phyloP scores from a whole-genome alignment of 2,888 invertebrate genomes.

The Incurvaria masculella region DNA sequence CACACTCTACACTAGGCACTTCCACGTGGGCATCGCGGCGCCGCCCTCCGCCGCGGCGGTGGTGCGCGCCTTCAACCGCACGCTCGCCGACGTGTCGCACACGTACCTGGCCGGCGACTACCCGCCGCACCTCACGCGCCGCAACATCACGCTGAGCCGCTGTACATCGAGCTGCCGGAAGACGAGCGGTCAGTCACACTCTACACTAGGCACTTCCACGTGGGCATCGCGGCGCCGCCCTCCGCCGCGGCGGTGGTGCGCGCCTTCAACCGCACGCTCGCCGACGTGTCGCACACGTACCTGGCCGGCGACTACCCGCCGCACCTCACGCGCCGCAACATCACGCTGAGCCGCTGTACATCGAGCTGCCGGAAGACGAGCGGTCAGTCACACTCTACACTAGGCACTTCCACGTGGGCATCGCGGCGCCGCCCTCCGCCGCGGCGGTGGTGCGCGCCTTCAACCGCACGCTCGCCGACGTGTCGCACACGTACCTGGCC shows the following conservation, averaged over 20 bases:
- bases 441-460: conserved; percentile 58
- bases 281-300: conserved; percentile 55
- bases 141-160: conserved; percentile 58
- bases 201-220: too few species aligned
- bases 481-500: conserved; percentile 51
- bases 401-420: conserved; percentile 61
- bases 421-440: conserved; percentile 58
- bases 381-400: conserved; percentile 33
- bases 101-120: conserved; percentile 46
- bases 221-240: conserved; percentile 60
- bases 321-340: conserved; percentile 41
- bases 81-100: conserved; percentile 57
- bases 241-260: conserved; percentile 56
- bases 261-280: conserved; percentile 61
- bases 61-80: conserved; percentile 61
- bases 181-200: conserved; percentile 49
- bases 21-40: conserved; percentile 62
- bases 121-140: conserved; percentile 33
- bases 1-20: too few species aligned
- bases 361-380: conserved; percentile 63
- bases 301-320: conserved; percentile 45
- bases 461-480: conserved; percentile 59
- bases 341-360: conserved; percentile 58
- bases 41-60: conserved; percentile 55
- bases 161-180: conserved; percentile 62